Evolutionary conservation across 2,888 invertebrate species (phyloP).

Genomic region (Chaetogeoica ovagalla): DNA sequence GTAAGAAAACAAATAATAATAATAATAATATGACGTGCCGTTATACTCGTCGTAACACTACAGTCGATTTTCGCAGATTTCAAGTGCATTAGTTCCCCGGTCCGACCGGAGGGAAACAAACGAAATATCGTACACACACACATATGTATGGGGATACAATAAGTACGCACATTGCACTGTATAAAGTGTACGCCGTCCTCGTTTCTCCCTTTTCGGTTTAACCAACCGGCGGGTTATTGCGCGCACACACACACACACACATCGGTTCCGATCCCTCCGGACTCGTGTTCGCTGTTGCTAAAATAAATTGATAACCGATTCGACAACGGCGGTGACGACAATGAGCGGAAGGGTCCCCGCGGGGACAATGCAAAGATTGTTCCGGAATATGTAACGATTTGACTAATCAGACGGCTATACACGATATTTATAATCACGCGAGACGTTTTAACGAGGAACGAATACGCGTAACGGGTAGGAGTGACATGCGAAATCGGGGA

Average conservation of each 20-base stretch:
- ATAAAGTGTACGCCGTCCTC: background rate
- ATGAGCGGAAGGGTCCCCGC: background rate
- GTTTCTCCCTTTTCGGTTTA: conserved; percentile 32
- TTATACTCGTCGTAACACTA: no score
- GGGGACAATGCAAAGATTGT: conserved; percentile 15
- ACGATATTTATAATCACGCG: no score
- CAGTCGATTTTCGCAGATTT: conserved; percentile 1
- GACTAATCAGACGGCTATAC: background rate
- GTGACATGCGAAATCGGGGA: no score
- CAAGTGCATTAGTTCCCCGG: conserved; percentile 22
- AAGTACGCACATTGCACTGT: background rate
- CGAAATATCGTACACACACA: background rate
- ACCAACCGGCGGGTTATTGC: conserved; percentile 48
- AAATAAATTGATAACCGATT: conserved; percentile 47
- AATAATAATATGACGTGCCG: no score
- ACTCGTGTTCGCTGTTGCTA: conserved; percentile 47
- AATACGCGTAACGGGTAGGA: no score
- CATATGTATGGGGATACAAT: background rate
- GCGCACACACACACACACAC: conserved; percentile 43
- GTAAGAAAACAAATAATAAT: no score
- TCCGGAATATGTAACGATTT: conserved; percentile 1
- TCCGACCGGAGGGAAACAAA: background rate
- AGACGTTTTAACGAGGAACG: no score
- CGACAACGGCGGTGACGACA: background rate
- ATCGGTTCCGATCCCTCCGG: conserved; percentile 44